Evolutionary conservation across 23 tunicate species (phyloP).

Genomic region (Oikopleura vanhoeffeni): DNA sequence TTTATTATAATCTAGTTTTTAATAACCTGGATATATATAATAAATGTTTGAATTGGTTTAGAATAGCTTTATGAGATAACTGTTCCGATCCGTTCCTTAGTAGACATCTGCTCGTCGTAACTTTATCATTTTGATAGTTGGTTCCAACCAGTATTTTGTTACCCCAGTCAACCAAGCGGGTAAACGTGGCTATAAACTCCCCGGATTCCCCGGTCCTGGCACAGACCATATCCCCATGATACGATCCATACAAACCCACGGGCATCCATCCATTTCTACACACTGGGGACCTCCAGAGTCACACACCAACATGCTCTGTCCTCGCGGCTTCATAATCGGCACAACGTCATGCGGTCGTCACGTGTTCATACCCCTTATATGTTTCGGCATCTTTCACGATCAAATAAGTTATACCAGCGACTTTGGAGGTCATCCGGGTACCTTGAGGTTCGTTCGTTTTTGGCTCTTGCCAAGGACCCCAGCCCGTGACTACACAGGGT

Average conservation of each 20-base stretch:
- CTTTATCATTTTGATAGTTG: background rate
- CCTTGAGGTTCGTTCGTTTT: background rate
- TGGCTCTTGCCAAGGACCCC: background rate
- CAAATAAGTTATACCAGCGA: background rate
- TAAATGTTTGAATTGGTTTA: too few species aligned
- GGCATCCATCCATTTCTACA: background rate
- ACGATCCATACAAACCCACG: background rate
- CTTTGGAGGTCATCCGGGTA: background rate
- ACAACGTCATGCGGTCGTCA: background rate
- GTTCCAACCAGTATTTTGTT: background rate
- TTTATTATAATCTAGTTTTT: too few species aligned
- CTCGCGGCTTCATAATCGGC: background rate
- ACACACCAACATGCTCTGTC: background rate
- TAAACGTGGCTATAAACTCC: background rate
- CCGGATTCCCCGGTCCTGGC: background rate
- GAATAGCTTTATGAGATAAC: too few species aligned
- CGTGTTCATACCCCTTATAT: background rate
- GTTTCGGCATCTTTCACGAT: background rate
- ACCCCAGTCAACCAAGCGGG: background rate
- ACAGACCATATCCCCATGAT: constrained; percentile 10
- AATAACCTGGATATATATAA: too few species aligned
- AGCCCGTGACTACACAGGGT: background rate
- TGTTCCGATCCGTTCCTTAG: too few species aligned
- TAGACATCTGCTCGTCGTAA: background rate
- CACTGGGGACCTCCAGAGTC: background rate